A percentile compares a stretch with the other conserved stretches of the same genome.
These are phyloP conservation scores for Nannobrachium achirus DNA, from an alignment of 2,113 vertebrate species.

Conservation along the genomic window DNA sequence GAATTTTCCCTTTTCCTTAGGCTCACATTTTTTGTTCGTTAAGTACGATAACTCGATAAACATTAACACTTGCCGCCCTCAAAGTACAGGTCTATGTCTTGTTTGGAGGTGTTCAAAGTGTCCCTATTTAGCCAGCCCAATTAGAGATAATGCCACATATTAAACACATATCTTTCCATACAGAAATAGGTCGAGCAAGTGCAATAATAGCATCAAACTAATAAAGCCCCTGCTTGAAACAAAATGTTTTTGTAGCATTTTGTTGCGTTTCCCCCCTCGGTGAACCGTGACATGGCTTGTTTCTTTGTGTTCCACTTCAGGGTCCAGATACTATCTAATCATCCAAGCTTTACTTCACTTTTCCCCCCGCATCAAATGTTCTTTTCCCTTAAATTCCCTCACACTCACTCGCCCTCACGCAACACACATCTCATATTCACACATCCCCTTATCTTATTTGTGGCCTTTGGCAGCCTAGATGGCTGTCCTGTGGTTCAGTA, in stretches of 20 bases:
- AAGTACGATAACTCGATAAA: no score
- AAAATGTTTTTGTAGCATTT: slow-evolving; percentile 57
- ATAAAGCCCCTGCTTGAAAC: slow-evolving; percentile 38
- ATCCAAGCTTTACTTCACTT: slow-evolving; percentile 72
- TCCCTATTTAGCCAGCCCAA: slow-evolving; percentile 50
- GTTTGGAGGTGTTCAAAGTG: slow-evolving; percentile 51
- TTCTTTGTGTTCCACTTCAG: slow-evolving; percentile 65
- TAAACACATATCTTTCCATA: slow-evolving; percentile 68
- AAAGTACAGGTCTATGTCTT: slow-evolving; percentile 28
- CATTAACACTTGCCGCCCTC: no score
- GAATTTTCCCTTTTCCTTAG: no score
- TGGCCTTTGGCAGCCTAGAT: slow-evolving; percentile 74
- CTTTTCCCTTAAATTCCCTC: slow-evolving; percentile 74
- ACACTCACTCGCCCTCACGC: slow-evolving; percentile 55
- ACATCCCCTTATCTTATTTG: slow-evolving; percentile 77
- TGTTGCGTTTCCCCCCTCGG: slow-evolving; percentile 53
- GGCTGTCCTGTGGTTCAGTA: slow-evolving; percentile 73
- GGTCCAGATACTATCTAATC: slow-evolving; percentile 71
- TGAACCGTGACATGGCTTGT: slow-evolving; percentile 60
- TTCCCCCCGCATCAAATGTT: slow-evolving; percentile 67
- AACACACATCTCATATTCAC: slow-evolving; percentile 55
- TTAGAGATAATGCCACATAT: slow-evolving; percentile 72
- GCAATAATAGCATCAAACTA: slow-evolving; percentile 61
- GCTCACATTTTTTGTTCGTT: no score
- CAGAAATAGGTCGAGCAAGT: slow-evolving; percentile 74